Evolutionary conservation across 2,797 vertebrate species (phyloP).

Genomic region (Argyrosomus regius): DNA sequence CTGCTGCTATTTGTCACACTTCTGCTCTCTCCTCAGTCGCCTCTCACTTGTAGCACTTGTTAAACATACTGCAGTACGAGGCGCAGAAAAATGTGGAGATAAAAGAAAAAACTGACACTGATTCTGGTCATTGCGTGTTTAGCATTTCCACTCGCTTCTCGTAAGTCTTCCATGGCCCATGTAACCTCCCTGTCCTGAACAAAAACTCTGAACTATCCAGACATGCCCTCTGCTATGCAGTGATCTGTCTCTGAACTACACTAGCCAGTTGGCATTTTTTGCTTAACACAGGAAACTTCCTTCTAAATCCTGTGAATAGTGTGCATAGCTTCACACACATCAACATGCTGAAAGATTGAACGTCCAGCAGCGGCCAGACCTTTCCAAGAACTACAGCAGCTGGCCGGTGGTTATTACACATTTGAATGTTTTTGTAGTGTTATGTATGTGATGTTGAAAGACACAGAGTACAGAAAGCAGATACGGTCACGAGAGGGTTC

Average conservation of each 20-base stretch:
- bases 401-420: constrained; percentile 33
- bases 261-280: constrained; percentile 25
- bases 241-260: constrained; percentile 26
- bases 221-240: constrained; percentile 13
- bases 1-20: constrained; percentile 86
- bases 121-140: constrained; percentile 45
- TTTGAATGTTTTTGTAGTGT: constrained; percentile 52
- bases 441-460: constrained; percentile 42
- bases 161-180: constrained; percentile 11
- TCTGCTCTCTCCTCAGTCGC: constrained; percentile 66
- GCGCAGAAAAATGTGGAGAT: constrained; percentile 50
- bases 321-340: constrained; percentile 14
- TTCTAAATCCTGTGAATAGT: constrained; percentile 34
- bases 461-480: constrained; percentile 43
- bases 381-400: constrained; percentile 59
- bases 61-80: constrained; percentile 64
- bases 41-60: constrained; percentile 76
- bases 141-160: constrained; percentile 21
- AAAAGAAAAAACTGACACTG: constrained; percentile 41
- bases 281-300: constrained; percentile 60
- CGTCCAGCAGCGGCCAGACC: constrained; percentile 16
- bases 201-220: constrained; percentile 7
- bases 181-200: constrained; percentile 31
- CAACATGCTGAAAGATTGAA: constrained; percentile 56
- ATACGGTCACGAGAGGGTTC: constrained; percentile 14